Evolutionary conservation across 2,797 vertebrate species (phyloP), one percentile per base, ranked within the genome.

Genomic region (Phataginus tricuspis): DNA sequence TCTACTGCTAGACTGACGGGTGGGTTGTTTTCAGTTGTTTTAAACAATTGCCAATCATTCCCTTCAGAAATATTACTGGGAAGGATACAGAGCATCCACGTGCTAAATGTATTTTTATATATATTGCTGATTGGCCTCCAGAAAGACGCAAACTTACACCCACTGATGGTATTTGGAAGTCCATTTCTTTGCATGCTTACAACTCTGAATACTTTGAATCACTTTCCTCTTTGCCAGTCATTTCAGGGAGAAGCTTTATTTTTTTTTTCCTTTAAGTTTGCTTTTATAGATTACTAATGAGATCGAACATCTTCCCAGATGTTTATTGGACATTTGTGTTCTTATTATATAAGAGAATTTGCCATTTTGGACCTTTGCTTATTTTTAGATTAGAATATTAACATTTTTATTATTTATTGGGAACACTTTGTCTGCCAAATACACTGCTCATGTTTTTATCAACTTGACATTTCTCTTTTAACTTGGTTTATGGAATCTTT

Each of bases 381-480:
- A 53, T 42, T 61, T 95, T 90, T 79, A 91, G 87, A 86, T 91
- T 61, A 85, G 59, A 71, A 85, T 80, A 49, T 63, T 39, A 4
- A 25, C 37, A 16, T 93, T 93, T 82, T 72, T 57, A 83, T 75
- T 86, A 23, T 69, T 49, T 86, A 79, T 59, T 51, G 59, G 74
- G 57, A 90, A 78, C 55, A 74, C 11, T 93, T 95, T 96, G 42
- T 87, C 59, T 93, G 29, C 83, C 39, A 29, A 34, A 23, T 83
- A 91, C 2, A 4, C 57, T 74, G 29, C 61, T 91, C 14, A 21
- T 53, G 74, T 74, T 96, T 88, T 86, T 55, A 64, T 92, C 53
- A 91, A 27, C 74, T 71, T 95, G 85, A 79, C n/a, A 82, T 83
- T 94, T 87, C 45, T 78, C 57, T 95, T 94, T 82, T 86, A 86